Evolutionary conservation across 2,113 vertebrate genomes (phyloP).

Genomic region (Calypte anna): DNA sequence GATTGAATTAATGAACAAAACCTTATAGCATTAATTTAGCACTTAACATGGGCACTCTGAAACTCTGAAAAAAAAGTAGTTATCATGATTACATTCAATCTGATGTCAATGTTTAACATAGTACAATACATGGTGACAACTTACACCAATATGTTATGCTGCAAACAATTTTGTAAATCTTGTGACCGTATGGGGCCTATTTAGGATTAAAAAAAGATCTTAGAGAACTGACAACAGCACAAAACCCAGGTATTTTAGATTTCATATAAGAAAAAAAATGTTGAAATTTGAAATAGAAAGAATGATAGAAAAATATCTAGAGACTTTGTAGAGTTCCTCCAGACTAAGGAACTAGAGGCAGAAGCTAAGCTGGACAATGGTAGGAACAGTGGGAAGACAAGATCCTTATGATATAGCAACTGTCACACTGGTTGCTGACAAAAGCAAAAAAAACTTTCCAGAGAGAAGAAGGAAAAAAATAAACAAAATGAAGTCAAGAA

Average conservation of each 20-base stretch:
- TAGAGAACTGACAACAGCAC: fast-evolving
- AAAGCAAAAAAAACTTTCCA: neutral
- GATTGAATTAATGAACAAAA: no score
- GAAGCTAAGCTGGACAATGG: neutral
- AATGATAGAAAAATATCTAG: neutral
- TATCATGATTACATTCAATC: neutral
- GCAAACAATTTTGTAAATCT: neutral
- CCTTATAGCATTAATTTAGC: no score
- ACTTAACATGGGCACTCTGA: no score
- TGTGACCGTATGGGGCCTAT: neutral
- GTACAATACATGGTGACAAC: neutral
- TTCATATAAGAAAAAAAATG: neutral
- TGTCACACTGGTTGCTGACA: neutral
- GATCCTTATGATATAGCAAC: no score
- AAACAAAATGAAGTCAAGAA: neutral
- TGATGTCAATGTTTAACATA: neutral
- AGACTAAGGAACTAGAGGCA: neutral
- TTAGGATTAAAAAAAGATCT: neutral
- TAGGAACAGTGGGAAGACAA: neutral
- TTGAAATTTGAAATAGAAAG: neutral
- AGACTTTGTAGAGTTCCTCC: no score
- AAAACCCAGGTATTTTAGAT: neutral
- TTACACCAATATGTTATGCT: neutral
- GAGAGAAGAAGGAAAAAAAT: neutral
- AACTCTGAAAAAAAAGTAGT: neutral